Evolutionary conservation across 2,888 invertebrate genomes (phyloP), one percentile per base, ranked within the genome.

Genomic region (Caradrina kadenii): DNA sequence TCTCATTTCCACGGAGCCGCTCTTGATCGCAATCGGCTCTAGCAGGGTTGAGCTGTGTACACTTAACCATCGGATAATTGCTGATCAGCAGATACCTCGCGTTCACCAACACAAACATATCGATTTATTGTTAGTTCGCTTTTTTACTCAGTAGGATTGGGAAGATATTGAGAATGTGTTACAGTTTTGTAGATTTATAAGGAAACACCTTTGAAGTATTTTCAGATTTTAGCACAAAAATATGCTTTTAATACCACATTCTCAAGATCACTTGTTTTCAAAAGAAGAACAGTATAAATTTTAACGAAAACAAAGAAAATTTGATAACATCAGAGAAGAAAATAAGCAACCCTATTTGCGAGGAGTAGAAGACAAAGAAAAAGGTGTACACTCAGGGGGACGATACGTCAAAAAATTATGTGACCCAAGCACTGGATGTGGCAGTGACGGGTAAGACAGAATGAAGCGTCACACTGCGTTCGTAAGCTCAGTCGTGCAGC

Each of bases 1-100:
- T 93, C 89, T 93, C 93, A 93, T 94, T 94, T 94, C 91, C 91
- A 92, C 90, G 88, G 89, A 88, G 88, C 88, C 87, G 90, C 91
- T 90, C 90, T 91, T 92, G 94, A 94, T 93, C 91, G 88, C 91
- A 90, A 94, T 93, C 93, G 89, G 64, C 84, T 66, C 79, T 65
- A 73, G 79, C 83, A 91, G 91, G 92, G 92, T 86, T 93, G 92
- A 87, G 83, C 82, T 78, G 76, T 82, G 81, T 82, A 86, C 85
- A 84, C 82, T 83, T 83, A 84, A 83, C 79, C 81, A 79, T 68
- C 79, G 78, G 84, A 84, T 91, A 89, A 90, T 90, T 90, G 88
- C 89, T 88, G 88, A 90, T 89, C 85, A 83, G 79, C 58, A 74
- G 84, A 83, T 83, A 83, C 56, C 72, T 77, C 52, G 68, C 63